A percentile compares a stretch with the other conserved stretches of the same genome.
These are phyloP conservation scores for Cyprichromis sp. DNA, from an alignment of 2,113 vertebrate species.

Conservation along the genomic window DNA sequence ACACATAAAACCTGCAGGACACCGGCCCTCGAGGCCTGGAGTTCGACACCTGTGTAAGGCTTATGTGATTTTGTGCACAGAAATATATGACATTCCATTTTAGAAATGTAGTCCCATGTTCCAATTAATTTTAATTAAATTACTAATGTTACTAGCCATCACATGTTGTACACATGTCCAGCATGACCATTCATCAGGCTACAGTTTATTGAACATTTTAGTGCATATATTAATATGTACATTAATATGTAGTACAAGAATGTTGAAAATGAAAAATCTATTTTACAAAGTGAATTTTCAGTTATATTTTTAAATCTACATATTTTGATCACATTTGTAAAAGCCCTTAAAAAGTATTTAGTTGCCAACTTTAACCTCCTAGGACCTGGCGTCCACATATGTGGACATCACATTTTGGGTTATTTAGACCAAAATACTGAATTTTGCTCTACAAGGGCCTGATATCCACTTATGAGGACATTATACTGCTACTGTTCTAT, in stretches of 20 bases:
- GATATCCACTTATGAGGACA: no score
- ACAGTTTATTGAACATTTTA: background rate
- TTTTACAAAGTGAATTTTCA: background rate
- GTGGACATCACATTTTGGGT: no score
- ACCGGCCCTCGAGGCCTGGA: background rate
- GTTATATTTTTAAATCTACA: background rate
- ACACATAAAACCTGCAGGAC: background rate
- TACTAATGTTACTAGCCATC: background rate
- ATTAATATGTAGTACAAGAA: background rate
- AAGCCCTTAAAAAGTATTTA: background rate
- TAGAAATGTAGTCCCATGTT: background rate
- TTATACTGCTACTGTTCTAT: no score
- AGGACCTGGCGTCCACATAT: no score
- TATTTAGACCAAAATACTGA: no score
- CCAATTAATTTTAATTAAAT: background rate
- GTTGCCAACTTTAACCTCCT: no score
- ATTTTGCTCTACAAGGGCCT: no score
- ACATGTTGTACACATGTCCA: background rate
- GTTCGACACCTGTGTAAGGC: background rate
- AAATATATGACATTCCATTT: background rate
- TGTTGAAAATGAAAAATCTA: background rate
- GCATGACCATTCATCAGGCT: background rate
- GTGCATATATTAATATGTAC: background rate
- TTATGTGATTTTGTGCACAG: background rate
- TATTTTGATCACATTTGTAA: background rate